phyloP scores from a whole-genome alignment of 1,140 invertebrate genomes.

The Hylaeus volcanicus region DNA sequence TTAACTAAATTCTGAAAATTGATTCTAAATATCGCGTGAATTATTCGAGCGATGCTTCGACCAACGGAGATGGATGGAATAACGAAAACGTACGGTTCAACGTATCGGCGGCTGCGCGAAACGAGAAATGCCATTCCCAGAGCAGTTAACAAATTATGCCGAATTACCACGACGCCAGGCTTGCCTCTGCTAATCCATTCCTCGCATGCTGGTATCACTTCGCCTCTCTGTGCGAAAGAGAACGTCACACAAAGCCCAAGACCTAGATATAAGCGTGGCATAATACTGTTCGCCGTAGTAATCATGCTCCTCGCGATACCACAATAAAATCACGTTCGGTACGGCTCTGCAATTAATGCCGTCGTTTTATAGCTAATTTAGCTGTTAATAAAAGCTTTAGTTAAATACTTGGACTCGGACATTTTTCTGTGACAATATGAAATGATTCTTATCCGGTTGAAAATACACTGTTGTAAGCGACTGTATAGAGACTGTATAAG shows the following conservation, averaged over 20 bases:
- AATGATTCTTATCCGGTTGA: background rate
- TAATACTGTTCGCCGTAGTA: constrained; percentile 21
- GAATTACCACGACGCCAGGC: constrained; percentile 18
- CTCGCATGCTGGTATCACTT: constrained; percentile 32
- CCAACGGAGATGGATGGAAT: no score
- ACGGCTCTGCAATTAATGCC: constrained; percentile 15
- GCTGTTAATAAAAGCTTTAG: background rate
- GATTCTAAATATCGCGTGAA: no score
- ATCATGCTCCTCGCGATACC: constrained; percentile 7
- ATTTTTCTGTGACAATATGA: background rate
- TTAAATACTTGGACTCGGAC: background rate
- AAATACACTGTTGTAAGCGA: no score
- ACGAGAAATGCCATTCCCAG: constrained; percentile 3
- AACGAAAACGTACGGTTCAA: background rate
- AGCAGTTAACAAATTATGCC: constrained; percentile 21
- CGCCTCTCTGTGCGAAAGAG: constrained; percentile 29
- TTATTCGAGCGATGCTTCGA: no score
- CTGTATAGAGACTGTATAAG: no score
- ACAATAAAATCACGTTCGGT: constrained; percentile 25
- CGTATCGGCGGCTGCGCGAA: background rate
- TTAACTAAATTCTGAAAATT: no score
- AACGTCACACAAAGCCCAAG: constrained; percentile 46
- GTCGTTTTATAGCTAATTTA: constrained; percentile 9
- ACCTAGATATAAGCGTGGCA: constrained; percentile 35
- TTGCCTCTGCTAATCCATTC: constrained; percentile 40